phyloP scores from a whole-genome alignment of 2,888 invertebrate species.

The Cecidostiba fungosa region DNA sequence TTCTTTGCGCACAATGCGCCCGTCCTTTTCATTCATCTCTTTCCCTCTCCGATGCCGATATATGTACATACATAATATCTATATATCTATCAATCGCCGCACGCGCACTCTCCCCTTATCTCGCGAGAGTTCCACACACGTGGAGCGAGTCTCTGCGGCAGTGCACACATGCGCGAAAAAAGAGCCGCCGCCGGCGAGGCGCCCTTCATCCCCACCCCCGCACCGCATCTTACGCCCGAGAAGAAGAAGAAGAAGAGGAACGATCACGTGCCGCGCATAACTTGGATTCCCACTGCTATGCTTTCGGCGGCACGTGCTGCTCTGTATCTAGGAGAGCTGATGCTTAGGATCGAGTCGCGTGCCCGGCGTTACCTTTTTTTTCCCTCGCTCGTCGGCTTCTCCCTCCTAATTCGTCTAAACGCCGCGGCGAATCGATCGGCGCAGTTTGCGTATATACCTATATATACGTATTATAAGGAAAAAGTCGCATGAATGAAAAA shows the following conservation, averaged over 20 bases:
- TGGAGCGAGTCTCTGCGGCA: not conserved
- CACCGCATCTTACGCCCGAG: too few relatives aligned
- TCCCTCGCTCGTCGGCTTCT: not conserved
- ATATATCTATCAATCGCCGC: slow-evolving; percentile 16
- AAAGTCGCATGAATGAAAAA: slow-evolving; percentile 2
- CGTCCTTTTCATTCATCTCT: too few relatives aligned
- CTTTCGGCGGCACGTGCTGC: slow-evolving; percentile 70
- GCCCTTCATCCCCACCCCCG: too few relatives aligned
- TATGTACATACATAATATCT: not conserved
- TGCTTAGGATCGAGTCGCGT: not conserved
- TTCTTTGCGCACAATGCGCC: too few relatives aligned
- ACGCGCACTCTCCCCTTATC: not conserved
- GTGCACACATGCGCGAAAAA: not conserved
- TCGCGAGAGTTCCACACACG: not conserved
- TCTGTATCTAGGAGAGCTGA: not conserved
- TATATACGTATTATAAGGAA: not conserved
- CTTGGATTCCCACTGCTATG: slow-evolving; percentile 76
- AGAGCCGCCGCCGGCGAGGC: not conserved
- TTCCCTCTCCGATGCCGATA: too few relatives aligned
- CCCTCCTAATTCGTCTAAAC: not conserved
- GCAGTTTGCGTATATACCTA: not conserved
- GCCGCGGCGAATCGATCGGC: not conserved
- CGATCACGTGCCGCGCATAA: slow-evolving; percentile 78
- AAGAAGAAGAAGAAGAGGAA: slow-evolving; percentile 50
- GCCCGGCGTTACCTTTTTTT: too few relatives aligned